These are phyloP conservation scores for Drosophila neonasuta DNA, from an alignment of 2,888 invertebrate genomes.

Conservation along the genomic window DNA sequence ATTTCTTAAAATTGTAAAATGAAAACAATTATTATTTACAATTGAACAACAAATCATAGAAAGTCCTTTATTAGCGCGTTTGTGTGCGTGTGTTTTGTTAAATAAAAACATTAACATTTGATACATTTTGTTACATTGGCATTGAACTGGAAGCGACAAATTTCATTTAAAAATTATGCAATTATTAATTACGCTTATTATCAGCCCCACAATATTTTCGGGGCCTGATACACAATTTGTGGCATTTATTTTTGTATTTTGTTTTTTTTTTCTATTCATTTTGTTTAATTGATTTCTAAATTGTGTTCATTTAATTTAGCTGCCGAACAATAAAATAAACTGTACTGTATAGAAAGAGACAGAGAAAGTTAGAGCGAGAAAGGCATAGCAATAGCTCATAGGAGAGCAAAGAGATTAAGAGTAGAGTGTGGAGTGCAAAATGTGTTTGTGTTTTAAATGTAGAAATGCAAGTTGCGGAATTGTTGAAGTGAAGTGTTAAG, in stretches of 20 bases:
- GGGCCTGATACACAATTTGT: conserved; percentile 34
- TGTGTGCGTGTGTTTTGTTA: conserved; percentile 31
- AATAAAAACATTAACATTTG: conserved; percentile 50
- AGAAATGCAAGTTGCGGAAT: conserved; percentile 55
- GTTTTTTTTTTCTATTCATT: conserved; percentile 3
- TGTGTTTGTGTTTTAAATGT: conserved; percentile 8
- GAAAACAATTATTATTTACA: conserved; percentile 5
- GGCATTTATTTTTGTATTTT: conserved; percentile 18
- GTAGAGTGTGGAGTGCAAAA: conserved; percentile 10
- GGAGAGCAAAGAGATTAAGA: conserved; percentile 4
- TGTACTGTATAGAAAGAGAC: conserved; percentile 14
- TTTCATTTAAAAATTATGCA: conserved; percentile 19
- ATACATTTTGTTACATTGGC: conserved; percentile 53
- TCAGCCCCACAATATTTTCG: conserved; percentile 30
- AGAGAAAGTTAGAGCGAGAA: conserved; percentile 1
- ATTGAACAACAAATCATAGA: conserved; percentile 66
- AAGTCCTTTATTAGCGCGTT: conserved; percentile 59
- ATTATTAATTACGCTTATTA: conserved; percentile 22
- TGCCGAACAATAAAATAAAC: conserved; percentile 41
- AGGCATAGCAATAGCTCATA: neutral
- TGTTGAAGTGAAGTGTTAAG: conserved; percentile 24
- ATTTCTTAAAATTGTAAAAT: neutral
- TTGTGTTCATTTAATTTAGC: conserved; percentile 40
- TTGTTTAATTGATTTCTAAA: conserved; percentile 21
- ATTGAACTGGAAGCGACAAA: conserved; percentile 53